Base-by-base conservation (phyloP, 2,797 vertebrate species). In the Simalia tracyae region DNA sequence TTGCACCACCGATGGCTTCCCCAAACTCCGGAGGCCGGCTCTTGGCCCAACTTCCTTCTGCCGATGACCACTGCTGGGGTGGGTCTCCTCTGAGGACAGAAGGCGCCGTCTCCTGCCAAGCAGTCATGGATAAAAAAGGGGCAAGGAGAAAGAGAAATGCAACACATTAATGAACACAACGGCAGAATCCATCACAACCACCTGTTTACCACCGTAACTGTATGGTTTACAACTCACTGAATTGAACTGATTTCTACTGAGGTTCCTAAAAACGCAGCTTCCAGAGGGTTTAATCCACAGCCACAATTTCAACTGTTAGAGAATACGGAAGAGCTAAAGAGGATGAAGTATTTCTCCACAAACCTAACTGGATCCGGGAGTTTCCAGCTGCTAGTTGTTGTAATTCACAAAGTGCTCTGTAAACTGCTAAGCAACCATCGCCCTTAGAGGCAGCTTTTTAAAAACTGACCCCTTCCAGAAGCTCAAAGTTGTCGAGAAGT, bases 1-100 rank as follows among this genome's bases (percentile, higher is more conserved):
- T 98, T 98, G 97, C 97, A 97, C 96, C 97, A 97, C 98, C 93
- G 89, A 94, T 97, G 97, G 97, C 98, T 93, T 91, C 50, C 87
- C 92, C 91, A 68, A 61, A 60, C 1, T 12, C 15, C 8, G 9
- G 42, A 22, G 3, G 1, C 12, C 17, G 57, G 87, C n/a, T 95
- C 95, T 96, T 59, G 9, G 5, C 2, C 0, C n/a, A 24, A 4
- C 64, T 61, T 89, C 31, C 54, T 50, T 72, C 22, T 8, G 26
- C 36, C 4, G n/a, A 88, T 3, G 24, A 6, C 56, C 5, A n/a
- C 76, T 28, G 54, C 91, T 22, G 54, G 50, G 8, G 8, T 3
- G 0, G 0, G 94, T 94, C 93, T 92, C 86, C 93, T 72, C 12
- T 50, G 81, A 94, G 50, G 93, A 60, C 15, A 57, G 3, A 84